Conservation (phyloP, 2,797 vertebrate genomes). For the Squalus acanthias region DNA sequence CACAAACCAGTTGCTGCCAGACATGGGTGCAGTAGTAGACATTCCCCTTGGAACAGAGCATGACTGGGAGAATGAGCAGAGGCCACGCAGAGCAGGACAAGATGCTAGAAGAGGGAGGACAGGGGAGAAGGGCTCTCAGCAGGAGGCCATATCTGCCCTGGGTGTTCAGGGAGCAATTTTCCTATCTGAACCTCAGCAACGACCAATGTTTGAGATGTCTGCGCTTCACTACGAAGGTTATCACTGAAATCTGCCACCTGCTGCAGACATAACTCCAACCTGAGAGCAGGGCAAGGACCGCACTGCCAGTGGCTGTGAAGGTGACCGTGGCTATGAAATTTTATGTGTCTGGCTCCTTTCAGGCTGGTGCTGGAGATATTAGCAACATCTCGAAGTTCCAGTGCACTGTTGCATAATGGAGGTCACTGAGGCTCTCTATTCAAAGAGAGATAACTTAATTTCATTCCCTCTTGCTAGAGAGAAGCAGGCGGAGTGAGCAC, state of each 20-base stretch:
- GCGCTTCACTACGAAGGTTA: neutral
- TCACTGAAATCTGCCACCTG: neutral
- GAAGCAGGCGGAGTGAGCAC: neutral
- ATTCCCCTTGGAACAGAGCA: neutral
- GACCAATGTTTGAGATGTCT: neutral
- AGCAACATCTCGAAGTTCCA: neutral
- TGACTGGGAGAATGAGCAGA: neutral
- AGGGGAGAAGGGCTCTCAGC: no score
- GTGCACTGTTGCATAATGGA: neutral
- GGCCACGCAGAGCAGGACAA: neutral
- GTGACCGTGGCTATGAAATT: neutral
- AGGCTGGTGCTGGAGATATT: neutral
- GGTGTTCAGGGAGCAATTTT: no score
- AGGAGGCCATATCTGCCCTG: no score
- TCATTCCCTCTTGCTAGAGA: neutral
- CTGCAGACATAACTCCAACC: neutral
- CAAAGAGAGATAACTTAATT: no score
- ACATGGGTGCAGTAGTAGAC: no score
- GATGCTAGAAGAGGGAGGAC: neutral
- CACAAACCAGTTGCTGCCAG: neutral
- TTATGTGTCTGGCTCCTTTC: neutral
- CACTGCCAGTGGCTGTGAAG: neutral
- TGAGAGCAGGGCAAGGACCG: neutral
- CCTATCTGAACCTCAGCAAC: neutral
- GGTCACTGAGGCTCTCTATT: neutral